Evolutionary conservation across 2,888 invertebrate genomes (phyloP).

Genomic region (Aporophyla nigra): DNA sequence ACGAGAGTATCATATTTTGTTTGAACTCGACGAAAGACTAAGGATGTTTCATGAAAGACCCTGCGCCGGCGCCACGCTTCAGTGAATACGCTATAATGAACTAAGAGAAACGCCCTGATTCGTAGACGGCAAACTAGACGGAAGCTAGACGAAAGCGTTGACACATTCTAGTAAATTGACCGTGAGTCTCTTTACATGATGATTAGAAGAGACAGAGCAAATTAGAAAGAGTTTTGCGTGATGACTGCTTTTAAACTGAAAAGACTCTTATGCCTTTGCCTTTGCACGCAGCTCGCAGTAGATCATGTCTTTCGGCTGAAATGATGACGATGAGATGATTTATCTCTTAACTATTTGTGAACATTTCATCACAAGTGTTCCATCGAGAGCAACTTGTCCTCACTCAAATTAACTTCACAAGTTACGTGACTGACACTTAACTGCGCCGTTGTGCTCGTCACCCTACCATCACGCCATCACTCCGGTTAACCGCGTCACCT

Average conservation of each 20-base stretch:
- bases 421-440: not conserved
- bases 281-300: too few relatives aligned
- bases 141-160: not conserved
- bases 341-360: not conserved
- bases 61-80: not conserved
- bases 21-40: not conserved
- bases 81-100: not conserved
- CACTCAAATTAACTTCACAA: not conserved
- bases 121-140: not conserved
- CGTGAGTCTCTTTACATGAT: not conserved
- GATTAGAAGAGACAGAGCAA: not conserved
- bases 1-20: conserved; percentile 9
- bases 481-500: conserved; percentile 1
- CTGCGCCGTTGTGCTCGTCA: not conserved
- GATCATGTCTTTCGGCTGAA: too few relatives aligned
- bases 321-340: too few relatives aligned
- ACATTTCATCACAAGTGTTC: not conserved
- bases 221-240: not conserved
- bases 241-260: not conserved
- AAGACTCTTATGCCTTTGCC: not conserved
- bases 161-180: not conserved
- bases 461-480: not conserved
- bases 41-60: not conserved
- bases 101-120: not conserved
- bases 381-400: not conserved